Percentiles rank a stretch among this genome's conserved stretches.
Evolutionary conservation across 2,113 vertebrate species (phyloP).

Genomic region (Odobenus rosmarus): DNA sequence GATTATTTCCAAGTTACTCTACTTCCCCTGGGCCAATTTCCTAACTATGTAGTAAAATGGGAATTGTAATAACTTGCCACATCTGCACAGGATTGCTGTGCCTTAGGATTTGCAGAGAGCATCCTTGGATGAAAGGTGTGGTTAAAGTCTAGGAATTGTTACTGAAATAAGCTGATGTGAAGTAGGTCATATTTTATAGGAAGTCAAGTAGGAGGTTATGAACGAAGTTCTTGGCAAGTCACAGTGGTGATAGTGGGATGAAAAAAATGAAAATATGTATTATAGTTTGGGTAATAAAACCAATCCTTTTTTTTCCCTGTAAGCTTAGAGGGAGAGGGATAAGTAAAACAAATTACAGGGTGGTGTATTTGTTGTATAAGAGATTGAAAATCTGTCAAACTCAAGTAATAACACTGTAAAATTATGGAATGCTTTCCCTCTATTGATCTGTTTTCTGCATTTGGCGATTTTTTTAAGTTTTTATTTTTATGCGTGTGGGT

Average conservation of each 20-base stretch:
- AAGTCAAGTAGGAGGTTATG: conserved; percentile 62
- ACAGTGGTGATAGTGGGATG: conserved; percentile 46
- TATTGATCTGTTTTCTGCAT: conserved; percentile 41
- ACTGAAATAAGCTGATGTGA: conserved; percentile 57
- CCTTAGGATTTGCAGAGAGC: conserved; percentile 38
- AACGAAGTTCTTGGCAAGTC: conserved; percentile 68
- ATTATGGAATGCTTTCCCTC: conserved; percentile 32
- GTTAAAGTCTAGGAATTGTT: conserved; percentile 61
- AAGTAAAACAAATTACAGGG: conserved; percentile 49
- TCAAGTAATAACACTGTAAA: conserved; percentile 55
- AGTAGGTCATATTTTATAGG: conserved; percentile 71
- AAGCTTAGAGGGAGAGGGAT: background rate
- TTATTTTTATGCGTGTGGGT: background rate
- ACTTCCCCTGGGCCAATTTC: conserved; percentile 75
- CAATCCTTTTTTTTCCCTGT: background rate
- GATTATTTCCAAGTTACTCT: conserved; percentile 81
- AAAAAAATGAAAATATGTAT: background rate
- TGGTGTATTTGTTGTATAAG: conserved; percentile 25
- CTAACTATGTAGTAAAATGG: conserved; percentile 74
- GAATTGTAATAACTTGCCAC: conserved; percentile 69
- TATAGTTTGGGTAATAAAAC: conserved; percentile 52
- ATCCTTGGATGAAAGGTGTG: conserved; percentile 59
- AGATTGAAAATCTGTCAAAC: conserved; percentile 49
- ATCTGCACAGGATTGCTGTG: conserved; percentile 66
- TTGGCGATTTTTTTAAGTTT: background rate